Conservation (phyloP, 2,888 invertebrate genomes). For the Nomada hirtipes region DNA sequence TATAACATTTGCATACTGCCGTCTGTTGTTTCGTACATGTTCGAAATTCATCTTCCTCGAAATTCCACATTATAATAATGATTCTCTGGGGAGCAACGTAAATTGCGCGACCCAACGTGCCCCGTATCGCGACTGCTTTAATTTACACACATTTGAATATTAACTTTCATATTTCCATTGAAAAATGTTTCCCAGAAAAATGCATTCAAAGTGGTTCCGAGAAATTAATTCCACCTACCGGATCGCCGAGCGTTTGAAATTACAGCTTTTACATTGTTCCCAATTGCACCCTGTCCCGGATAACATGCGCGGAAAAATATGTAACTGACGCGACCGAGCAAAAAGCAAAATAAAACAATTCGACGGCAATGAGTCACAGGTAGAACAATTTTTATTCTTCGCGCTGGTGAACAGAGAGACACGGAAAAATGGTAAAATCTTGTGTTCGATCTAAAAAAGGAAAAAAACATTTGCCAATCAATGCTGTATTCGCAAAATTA, state of each 20-base stretch:
- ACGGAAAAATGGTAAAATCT: too few relatives aligned
- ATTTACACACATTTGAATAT: conserved; percentile 51
- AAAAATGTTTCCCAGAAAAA: conserved; percentile 2
- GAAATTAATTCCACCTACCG: conserved; percentile 36
- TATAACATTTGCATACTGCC: neutral
- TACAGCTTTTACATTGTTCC: conserved; percentile 13
- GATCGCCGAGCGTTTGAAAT: conserved; percentile 27
- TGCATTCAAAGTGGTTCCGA: neutral
- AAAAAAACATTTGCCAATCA: conserved; percentile 38
- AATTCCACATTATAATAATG: conserved; percentile 1
- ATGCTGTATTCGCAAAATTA: neutral
- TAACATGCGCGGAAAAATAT: too few relatives aligned
- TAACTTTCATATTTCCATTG: conserved; percentile 20
- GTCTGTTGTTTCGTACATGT: neutral
- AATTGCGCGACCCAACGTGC: conserved; percentile 19
- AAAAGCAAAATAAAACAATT: too few relatives aligned
- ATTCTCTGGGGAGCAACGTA: neutral
- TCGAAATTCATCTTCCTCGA: conserved; percentile 8
- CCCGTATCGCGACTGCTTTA: conserved; percentile 16
- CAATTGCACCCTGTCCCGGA: neutral
- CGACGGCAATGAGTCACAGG: too few relatives aligned
- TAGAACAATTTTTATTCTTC: neutral
- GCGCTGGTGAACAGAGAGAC: neutral
- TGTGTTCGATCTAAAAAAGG: neutral
- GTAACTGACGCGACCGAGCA: too few relatives aligned